Conservation (phyloP, 2,888 invertebrate species). For the Halictus ligatus region DNA sequence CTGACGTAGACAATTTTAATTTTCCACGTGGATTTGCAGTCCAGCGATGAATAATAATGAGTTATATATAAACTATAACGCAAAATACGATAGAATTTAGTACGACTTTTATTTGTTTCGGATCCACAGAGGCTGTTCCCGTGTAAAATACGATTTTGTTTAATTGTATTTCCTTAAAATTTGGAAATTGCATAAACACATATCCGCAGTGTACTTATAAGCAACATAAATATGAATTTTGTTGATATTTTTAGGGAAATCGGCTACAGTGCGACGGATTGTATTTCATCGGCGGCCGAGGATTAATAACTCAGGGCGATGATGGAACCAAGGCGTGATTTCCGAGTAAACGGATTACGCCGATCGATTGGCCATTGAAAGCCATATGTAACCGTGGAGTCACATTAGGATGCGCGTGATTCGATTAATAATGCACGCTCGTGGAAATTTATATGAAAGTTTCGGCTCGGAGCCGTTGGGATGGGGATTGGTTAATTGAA, state of each 20-base stretch:
- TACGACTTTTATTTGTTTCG: no score
- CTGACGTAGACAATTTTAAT: background rate
- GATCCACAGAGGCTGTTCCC: no score
- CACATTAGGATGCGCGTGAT: constrained; percentile 47
- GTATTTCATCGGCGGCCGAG: constrained; percentile 26
- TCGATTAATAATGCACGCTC: constrained; percentile 51
- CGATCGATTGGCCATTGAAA: constrained; percentile 57
- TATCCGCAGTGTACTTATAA: background rate
- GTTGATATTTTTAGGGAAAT: background rate
- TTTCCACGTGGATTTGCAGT: background rate
- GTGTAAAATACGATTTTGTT: no score
- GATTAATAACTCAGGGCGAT: constrained; percentile 33
- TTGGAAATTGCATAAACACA: no score
- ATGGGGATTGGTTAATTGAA: constrained; percentile 31
- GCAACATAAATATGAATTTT: background rate
- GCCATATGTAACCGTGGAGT: constrained; percentile 29
- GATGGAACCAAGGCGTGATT: constrained; percentile 46
- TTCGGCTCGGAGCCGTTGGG: constrained; percentile 25
- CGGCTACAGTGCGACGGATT: background rate
- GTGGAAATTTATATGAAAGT: constrained; percentile 49
- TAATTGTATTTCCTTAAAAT: no score
- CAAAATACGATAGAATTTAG: no score
- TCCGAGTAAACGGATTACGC: constrained; percentile 53
- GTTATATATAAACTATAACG: background rate
- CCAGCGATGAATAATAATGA: background rate